A percentile compares a stretch with the other conserved stretches of the same genome.
Conservation (phyloP, 2,797 vertebrate genomes). For the Apogon hyalosoma region DNA sequence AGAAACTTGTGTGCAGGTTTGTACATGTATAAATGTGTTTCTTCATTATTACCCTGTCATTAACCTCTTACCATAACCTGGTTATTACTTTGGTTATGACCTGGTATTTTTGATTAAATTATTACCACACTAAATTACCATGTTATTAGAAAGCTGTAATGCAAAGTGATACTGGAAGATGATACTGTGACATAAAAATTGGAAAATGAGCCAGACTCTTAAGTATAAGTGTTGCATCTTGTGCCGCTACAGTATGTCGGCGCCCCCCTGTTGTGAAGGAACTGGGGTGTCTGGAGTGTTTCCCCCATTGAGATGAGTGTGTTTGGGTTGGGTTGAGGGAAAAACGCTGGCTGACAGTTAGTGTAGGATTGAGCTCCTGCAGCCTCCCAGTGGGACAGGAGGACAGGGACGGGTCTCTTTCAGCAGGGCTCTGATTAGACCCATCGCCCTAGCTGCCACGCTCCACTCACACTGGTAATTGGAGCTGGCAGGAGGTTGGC, state of each 20-base stretch:
- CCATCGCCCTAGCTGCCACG: constrained; percentile 82
- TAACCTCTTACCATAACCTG: no score
- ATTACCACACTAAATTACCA: no score
- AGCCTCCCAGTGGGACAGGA: constrained; percentile 77
- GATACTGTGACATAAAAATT: constrained; percentile 17
- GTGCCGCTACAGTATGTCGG: constrained; percentile 49
- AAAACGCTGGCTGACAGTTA: constrained; percentile 63
- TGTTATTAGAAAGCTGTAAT: not conserved
- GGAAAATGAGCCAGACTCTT: constrained; percentile 54
- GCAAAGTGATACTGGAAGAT: not conserved
- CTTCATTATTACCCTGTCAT: no score
- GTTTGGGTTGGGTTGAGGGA: constrained; percentile 60
- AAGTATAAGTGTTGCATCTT: constrained; percentile 38
- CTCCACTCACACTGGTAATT: constrained; percentile 86
- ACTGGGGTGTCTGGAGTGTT: constrained; percentile 69
- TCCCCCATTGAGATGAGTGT: constrained; percentile 67
- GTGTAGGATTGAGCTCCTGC: constrained; percentile 74
- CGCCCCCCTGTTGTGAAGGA: constrained; percentile 54
- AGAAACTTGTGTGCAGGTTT: no score
- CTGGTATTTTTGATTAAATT: no score
- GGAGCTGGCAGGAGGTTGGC: constrained; percentile 87
- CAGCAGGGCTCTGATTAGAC: constrained; percentile 87
- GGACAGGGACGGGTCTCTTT: constrained; percentile 82
- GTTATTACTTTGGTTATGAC: no score
- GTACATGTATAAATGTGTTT: no score